Evolutionary conservation across 2,113 vertebrate species (phyloP), one percentile per base, ranked within the genome.

Genomic region (Paralichthys olivaceus): DNA sequence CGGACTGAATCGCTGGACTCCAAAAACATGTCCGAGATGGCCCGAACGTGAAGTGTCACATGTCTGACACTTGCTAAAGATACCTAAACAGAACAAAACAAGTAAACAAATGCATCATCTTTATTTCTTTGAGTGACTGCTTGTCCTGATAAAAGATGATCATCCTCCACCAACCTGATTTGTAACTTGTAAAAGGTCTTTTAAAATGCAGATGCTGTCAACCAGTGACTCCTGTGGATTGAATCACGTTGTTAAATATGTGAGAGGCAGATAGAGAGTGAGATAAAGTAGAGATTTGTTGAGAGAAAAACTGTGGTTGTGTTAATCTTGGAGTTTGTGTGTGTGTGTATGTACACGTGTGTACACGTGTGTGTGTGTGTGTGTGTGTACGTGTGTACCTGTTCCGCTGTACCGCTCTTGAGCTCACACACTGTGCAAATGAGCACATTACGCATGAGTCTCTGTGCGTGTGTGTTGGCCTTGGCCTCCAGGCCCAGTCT

Each of bases 321-420:
- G 6, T 13, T 45, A 14, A 45, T 45, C 40, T 45, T 45, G 6
- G 40, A 45, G 9, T 45, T 7, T 13, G n/a, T n/a, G n/a, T n/a
- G n/a, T n/a, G n/a, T n/a, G n/a, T n/a, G n/a, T n/a, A n/a, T n/a
- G n/a, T n/a, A n/a, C n/a, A n/a, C n/a, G n/a, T n/a, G 32, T 34
- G 32, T 34, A 1, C 1, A 7, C 8, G 6, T 51, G 20, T 20
- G 49, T 51, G 5, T 20, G 7, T 51, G 14, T 65, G 29, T 68
- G 11, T 84, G 96, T 95, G 94, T 95, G 90, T 49, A 20, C 3
- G 14, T 66, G 26, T 69, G 9, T 84, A 96, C 96, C 94, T 95
- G 90, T 45, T 92, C 85, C 15, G 17, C 14, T 47, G 4, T 6
- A 7, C 20, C 61, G 65, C 81, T 65, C 20, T 89, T 23, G 0